These are phyloP conservation scores for Centrocercus urophasianus DNA, from an alignment of 2,113 vertebrate genomes.

Conservation along the genomic window DNA sequence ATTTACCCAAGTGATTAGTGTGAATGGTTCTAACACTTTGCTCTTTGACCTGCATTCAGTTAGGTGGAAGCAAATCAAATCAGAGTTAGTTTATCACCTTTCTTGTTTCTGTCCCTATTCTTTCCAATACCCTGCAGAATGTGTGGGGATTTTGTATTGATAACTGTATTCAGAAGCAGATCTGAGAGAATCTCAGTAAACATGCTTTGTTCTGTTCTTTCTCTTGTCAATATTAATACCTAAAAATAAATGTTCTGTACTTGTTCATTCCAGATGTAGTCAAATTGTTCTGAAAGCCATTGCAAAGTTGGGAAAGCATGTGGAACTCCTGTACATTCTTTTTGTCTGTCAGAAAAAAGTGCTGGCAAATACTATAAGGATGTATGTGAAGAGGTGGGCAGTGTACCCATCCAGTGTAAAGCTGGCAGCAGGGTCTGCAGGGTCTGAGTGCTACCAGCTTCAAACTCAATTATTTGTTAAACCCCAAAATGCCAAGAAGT, in stretches of 20 bases:
- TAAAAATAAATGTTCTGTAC: not conserved
- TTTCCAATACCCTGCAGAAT: not conserved
- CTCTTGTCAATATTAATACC: not conserved
- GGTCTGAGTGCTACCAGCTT: not conserved
- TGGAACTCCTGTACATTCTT: not conserved
- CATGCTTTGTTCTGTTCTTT: no score
- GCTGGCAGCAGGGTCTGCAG: not conserved
- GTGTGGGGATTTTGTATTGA: not conserved
- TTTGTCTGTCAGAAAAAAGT: not conserved
- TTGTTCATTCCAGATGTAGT: not conserved
- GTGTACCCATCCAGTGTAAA: not conserved
- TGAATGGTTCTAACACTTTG: conserved; percentile 11
- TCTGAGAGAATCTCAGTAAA: not conserved
- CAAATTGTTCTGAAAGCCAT: not conserved
- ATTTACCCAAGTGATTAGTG: conserved; percentile 24
- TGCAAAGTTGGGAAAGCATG: not conserved
- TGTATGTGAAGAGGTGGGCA: not conserved
- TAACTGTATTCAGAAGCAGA: not conserved
- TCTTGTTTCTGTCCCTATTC: not conserved
- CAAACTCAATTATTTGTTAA: not conserved
- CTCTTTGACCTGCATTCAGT: conserved; percentile 52
- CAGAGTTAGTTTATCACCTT: not conserved
- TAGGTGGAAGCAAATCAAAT: conserved; percentile 32
- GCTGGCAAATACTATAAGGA: not conserved
- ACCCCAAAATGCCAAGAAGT: not conserved